Percentiles rank a stretch among this genome's conserved stretches.
phyloP scores from a whole-genome alignment of 2,888 invertebrate genomes.

The Heliconius aoede region DNA sequence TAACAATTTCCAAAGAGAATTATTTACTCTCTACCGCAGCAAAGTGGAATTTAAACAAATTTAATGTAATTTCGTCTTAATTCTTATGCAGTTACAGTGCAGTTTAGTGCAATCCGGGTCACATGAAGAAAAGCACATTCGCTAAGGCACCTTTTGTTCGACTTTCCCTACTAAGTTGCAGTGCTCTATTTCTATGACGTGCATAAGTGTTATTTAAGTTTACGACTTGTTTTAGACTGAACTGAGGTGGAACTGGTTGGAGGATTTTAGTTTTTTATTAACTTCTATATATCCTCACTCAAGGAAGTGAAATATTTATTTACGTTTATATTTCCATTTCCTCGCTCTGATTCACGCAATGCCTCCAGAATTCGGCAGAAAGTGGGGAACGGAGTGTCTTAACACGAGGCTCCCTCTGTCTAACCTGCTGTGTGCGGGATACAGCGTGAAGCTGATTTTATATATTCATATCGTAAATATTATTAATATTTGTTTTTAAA shows the following conservation, averaged over 20 bases:
- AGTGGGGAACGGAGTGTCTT: too few relatives aligned
- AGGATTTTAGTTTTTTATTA: conserved; percentile 40
- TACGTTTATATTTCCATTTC: too few relatives aligned
- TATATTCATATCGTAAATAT: conserved; percentile 27
- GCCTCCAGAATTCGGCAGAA: too few relatives aligned
- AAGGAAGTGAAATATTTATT: too few relatives aligned
- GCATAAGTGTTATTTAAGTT: conserved; percentile 44
- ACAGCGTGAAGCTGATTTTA: too few relatives aligned
- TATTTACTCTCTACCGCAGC: conserved; percentile 38
- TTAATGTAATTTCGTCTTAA: conserved; percentile 33
- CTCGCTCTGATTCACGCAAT: too few relatives aligned
- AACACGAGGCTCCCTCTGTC: too few relatives aligned
- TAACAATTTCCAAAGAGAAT: conserved; percentile 51
- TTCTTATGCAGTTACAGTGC: conserved; percentile 15
- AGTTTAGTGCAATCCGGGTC: conserved; percentile 34
- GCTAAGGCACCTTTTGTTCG: conserved; percentile 49
- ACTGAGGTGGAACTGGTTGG: conserved; percentile 38
- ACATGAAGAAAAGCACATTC: conserved; percentile 43
- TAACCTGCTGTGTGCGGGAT: too few relatives aligned
- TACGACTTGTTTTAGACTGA: conserved; percentile 40
- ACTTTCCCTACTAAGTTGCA: conserved; percentile 44
- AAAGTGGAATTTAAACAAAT: conserved; percentile 23
- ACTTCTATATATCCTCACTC: neutral
- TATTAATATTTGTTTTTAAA: conserved; percentile 32
- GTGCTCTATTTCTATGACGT: conserved; percentile 43